Base-by-base conservation (phyloP, 2,888 invertebrate genomes). In the Polia nebulosa region DNA sequence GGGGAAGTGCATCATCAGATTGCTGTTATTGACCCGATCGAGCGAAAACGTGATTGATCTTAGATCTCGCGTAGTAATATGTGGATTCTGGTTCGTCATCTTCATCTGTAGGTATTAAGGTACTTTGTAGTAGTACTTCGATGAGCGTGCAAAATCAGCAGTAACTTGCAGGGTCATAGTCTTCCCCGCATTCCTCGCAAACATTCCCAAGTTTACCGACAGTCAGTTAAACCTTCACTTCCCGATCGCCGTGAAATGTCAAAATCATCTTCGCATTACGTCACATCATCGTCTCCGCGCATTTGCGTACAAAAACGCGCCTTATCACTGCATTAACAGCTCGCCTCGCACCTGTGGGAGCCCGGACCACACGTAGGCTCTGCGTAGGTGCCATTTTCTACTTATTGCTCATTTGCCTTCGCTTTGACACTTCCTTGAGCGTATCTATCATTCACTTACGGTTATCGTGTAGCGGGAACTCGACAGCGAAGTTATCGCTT, bases 251-350 rank as follows among this genome's bases (percentile, higher is more conserved):
- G 81, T 84, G 81, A 85, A 85, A 84, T 85, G 83, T 84, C 79
- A 82, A 81, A 85, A 85, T 81, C 84, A 86, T 86, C 81, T 82
- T 82, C 71, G 61, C 84, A 85, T 85, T 83, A 85, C 80, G 72
- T 76, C 82, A 83, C 77, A 71, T 80, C 71, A 74, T 61, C 60
- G 66, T 80, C 77, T 79, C 63, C 53, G 74, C 75, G 73, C 76
- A 72, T 72, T 76, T 75, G 72, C 80, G 53, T 71, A 76, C 76
- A 76, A 76, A 76, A 76, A 76, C 70, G n/a, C 44, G 60, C 57
- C 69, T 61, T 65, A 72, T 63, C 72, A 72, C 76, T 51, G 51
- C 84, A 78, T 83, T 83, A 83, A 76, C 72, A 13, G 41, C 5
- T 7, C 22, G 32, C 20, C 32, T 41, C 55, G 47, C 81, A 65